Evolutionary conservation across 2,113 vertebrate species (phyloP).

Genomic region (Regulus satrapa): DNA sequence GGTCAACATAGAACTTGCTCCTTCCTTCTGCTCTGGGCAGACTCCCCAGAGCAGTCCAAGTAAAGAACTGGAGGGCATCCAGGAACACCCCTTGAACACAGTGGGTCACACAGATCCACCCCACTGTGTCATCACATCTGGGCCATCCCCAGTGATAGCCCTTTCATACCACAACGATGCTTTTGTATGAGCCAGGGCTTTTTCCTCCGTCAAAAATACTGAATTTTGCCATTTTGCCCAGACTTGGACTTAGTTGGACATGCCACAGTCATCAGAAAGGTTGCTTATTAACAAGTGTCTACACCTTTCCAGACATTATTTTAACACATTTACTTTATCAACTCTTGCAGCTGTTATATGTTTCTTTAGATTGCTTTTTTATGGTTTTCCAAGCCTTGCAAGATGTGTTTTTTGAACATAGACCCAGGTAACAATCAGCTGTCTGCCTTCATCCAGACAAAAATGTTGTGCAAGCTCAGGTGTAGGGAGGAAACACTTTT

Average conservation of each 20-base stretch:
- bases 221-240: background rate
- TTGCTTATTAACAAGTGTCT: background rate
- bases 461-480: background rate
- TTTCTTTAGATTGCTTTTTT: background rate
- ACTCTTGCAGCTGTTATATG: background rate
- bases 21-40: too few species aligned
- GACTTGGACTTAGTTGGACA: background rate
- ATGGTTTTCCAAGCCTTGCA: background rate
- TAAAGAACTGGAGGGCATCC: too few species aligned
- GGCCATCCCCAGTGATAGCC: background rate
- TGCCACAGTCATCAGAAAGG: background rate
- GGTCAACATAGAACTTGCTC: background rate
- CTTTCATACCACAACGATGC: background rate
- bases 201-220: background rate
- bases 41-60: too few species aligned
- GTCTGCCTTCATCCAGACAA: background rate
- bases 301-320: background rate
- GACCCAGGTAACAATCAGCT: background rate
- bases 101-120: background rate
- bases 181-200: background rate
- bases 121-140: accelerated
- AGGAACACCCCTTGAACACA: background rate
- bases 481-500: background rate
- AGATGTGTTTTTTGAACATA: background rate
- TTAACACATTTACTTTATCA: background rate